Evolutionary conservation across 2,797 vertebrate genomes (phyloP), one percentile per base, ranked within the genome.

Genomic region (Enteromius treurensis): DNA sequence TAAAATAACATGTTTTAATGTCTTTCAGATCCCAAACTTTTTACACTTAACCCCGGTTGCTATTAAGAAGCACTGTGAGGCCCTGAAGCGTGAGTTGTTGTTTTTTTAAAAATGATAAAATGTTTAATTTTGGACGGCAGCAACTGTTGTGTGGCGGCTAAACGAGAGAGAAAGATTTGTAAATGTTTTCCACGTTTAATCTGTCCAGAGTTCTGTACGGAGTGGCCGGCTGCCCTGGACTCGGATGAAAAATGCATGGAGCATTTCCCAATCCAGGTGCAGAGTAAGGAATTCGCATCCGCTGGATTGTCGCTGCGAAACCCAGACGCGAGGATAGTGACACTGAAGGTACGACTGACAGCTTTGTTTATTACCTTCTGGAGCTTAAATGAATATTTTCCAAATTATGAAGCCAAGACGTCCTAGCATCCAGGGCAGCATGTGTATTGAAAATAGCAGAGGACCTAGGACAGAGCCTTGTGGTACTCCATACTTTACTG

Each of bases 21-120:
- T 90, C 23, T 96, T 96, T 91, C 92, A 99, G 98, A 95, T 99
- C 77, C 96, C 98, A 19, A 99, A 99, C 93, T 99, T 99, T 89
- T 92, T 99, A 82, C 98, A 99, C 92, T 93, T 99, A 90, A 99
- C 98, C 51, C 98, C 98, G 40, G 90, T 93, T 64, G 98, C 98
- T 64, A 96, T 99, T 91, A 98, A 94, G 94, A 97, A 95, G 87
- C 98, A 99, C 81, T 99, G 98, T 90, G 94, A 95, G 90, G 95
- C 95, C 88, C 95, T 99, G 65, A 98, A 96, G 96, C 91, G 98
- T 98, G 90, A 94, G 94, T 42, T 45, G 34, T 49, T 51, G 42
- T 17, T 15, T 1, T 37, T 26, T 26, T 26, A 26, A 26, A 13
- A 11, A 45, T 17, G 32, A 32, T 58, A 15, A 37, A 42, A n/a